These are phyloP conservation scores for Falco punctatus DNA, from an alignment of 2,113 vertebrate species.

Conservation along the genomic window DNA sequence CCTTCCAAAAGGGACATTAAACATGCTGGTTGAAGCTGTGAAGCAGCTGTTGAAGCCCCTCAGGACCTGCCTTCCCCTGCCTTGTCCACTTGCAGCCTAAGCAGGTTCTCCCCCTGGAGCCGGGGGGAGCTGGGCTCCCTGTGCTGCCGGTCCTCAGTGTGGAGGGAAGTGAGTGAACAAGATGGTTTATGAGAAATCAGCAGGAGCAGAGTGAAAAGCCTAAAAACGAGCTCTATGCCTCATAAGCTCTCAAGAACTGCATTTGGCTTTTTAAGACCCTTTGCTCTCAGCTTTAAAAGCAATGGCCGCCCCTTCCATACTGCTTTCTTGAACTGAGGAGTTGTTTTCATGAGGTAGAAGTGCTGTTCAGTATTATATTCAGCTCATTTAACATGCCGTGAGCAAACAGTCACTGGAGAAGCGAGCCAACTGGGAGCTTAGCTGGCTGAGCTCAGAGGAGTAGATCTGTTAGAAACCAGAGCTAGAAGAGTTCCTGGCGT, in stretches of 20 bases:
- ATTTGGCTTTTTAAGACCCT: not conserved
- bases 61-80: not conserved
- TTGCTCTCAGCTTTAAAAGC: not conserved
- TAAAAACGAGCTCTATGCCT: not conserved
- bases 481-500: not conserved
- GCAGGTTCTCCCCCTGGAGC: not conserved
- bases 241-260: not conserved
- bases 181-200: not conserved
- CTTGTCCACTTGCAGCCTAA: not conserved
- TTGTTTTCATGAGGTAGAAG: not conserved
- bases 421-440: not conserved
- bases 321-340: not conserved
- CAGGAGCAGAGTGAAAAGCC: not conserved
- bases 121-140: not conserved
- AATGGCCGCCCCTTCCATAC: not conserved
- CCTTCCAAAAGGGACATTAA: not conserved
- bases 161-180: not conserved
- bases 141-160: accelerated
- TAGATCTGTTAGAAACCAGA: not conserved
- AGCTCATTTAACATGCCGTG: not conserved
- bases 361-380: not conserved
- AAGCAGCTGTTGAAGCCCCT: not conserved
- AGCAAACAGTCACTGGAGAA: not conserved
- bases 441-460: not conserved
- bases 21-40: not conserved